Evolutionary conservation across 2,888 invertebrate species (phyloP).

Genomic region (Tenthredo scrophulariae): DNA sequence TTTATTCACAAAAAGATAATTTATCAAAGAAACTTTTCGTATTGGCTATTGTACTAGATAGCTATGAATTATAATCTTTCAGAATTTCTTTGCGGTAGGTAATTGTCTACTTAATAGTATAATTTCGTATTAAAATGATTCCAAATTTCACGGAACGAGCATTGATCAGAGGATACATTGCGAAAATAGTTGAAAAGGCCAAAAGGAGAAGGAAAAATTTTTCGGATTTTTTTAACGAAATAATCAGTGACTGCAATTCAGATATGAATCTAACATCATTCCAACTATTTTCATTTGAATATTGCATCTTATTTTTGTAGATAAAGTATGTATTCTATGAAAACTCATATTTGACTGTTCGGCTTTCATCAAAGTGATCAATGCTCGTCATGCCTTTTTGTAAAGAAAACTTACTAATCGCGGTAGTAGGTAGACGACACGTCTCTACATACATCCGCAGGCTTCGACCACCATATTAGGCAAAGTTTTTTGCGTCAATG

Average conservation of each 20-base stretch:
- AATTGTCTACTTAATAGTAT: slow-evolving; percentile 15
- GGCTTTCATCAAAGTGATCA: neutral
- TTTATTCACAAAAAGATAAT: slow-evolving; percentile 39
- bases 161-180: neutral
- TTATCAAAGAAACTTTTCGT: neutral
- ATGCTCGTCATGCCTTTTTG: slow-evolving; percentile 22
- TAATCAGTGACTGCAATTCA: neutral
- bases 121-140: neutral
- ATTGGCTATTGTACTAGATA: neutral
- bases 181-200: neutral
- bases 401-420: slow-evolving; percentile 35
- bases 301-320: neutral
- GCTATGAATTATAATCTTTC: slow-evolving; percentile 24
- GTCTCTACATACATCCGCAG: slow-evolving; percentile 90
- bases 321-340: neutral
- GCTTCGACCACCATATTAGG: slow-evolving; percentile 96
- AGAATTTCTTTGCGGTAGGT: neutral
- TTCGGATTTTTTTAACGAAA: neutral
- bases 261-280: neutral
- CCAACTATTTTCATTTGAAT: neutral
- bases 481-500: slow-evolving; percentile 88
- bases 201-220: neutral
- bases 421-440: neutral
- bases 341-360: neutral
- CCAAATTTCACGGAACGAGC: neutral